phyloP scores from a whole-genome alignment of 1,140 invertebrate genomes.

The Ceratina calcarata region DNA sequence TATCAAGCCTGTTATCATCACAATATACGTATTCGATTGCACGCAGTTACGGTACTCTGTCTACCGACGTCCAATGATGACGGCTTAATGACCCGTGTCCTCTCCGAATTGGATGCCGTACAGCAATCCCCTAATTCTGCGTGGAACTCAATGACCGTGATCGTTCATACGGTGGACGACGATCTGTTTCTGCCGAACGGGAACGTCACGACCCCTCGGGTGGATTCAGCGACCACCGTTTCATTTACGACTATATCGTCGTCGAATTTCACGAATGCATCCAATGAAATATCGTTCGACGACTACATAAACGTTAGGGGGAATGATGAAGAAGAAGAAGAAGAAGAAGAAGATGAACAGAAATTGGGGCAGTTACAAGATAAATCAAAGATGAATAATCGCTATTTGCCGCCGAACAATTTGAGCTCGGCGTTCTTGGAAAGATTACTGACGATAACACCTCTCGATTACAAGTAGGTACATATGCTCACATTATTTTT shows the following conservation, averaged over 20 bases:
- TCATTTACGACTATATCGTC: conserved; percentile 58
- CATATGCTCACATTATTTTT: too few species aligned
- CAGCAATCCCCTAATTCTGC: conserved; percentile 66
- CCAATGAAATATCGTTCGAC: not conserved
- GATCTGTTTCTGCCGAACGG: conserved; percentile 71
- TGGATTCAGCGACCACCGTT: conserved; percentile 34
- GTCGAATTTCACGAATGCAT: conserved; percentile 68
- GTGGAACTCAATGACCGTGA: conserved; percentile 70
- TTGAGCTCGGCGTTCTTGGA: conserved; percentile 67
- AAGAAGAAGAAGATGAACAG: not conserved
- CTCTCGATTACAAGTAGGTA: conserved; percentile 75
- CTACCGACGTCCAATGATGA: conserved; percentile 72
- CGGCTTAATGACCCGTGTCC: conserved; percentile 70
- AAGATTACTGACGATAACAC: conserved; percentile 74
- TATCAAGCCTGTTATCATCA: too few species aligned
- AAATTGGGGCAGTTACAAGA: not conserved
- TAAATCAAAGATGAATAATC: not conserved
- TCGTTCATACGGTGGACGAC: conserved; percentile 72
- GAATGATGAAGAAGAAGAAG: too few species aligned
- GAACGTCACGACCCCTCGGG: conserved; percentile 51
- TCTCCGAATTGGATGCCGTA: conserved; percentile 71
- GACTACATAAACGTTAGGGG: not conserved
- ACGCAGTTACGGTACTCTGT: conserved; percentile 72
- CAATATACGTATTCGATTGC: not conserved
- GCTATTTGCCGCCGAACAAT: conserved; percentile 65